Evolutionary conservation across 2,797 vertebrate species (phyloP).

Genomic region (Nasua narica): DNA sequence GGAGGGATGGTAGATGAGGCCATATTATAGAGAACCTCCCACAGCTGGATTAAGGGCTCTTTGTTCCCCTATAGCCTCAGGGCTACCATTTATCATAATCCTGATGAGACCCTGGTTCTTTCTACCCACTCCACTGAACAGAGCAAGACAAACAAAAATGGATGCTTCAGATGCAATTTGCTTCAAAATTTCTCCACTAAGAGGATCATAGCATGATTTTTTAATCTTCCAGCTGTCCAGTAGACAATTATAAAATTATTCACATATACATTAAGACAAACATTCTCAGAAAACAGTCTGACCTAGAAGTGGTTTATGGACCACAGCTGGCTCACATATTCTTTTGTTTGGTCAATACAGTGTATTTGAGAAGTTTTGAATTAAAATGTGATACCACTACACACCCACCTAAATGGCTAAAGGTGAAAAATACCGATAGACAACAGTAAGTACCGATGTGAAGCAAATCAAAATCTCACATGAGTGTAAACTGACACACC

Average conservation of each 20-base stretch:
- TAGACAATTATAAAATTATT: neutral
- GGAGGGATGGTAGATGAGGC: neutral
- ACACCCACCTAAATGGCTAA: neutral
- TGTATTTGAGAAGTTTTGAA: neutral
- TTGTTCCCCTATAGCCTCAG: neutral
- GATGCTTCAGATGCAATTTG: neutral
- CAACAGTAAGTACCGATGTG: neutral
- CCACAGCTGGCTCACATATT: neutral
- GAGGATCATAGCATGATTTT: neutral
- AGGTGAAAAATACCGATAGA: neutral
- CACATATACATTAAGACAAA: neutral
- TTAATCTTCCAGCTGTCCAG: neutral
- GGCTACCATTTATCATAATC: neutral
- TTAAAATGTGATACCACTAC: neutral
- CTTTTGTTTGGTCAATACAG: neutral
- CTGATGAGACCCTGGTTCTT: neutral
- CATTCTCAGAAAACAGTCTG: neutral
- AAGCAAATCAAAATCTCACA: neutral
- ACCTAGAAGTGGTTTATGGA: neutral
- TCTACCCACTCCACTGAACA: neutral
- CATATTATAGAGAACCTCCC: neutral
- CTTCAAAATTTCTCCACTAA: constrained; percentile 3
- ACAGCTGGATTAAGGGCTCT: neutral
- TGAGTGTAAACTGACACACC: neutral
- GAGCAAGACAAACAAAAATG: neutral